These are phyloP conservation scores for Morinoia aosen DNA, from an alignment of 2,888 invertebrate species.

Conservation along the genomic window DNA sequence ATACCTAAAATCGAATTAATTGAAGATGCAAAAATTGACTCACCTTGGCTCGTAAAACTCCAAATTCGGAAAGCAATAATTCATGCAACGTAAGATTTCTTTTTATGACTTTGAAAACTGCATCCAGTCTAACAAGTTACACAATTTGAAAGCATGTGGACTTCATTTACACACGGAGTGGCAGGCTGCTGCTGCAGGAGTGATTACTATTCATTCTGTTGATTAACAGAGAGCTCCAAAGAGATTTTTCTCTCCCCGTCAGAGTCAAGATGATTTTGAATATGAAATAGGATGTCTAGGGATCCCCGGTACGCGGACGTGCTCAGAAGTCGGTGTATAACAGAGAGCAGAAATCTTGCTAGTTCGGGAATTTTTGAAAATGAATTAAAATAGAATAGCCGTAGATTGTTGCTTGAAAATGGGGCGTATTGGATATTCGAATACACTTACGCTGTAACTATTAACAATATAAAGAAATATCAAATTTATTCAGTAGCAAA, in stretches of 20 bases:
- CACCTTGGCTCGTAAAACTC: background rate
- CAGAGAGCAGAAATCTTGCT: background rate
- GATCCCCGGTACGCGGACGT: background rate
- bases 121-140: background rate
- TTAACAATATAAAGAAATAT: too few relatives aligned
- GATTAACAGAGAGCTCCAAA: background rate
- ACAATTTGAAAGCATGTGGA: background rate
- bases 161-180: background rate
- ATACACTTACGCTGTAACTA: too few relatives aligned
- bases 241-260: background rate
- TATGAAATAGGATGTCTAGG: background rate
- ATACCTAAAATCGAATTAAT: background rate
- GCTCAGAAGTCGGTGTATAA: background rate
- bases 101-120: background rate
- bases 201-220: background rate
- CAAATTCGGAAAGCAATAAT: background rate
- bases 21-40: background rate
- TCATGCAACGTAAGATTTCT: background rate
- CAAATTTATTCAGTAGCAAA: too few relatives aligned
- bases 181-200: background rate
- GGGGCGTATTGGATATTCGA: background rate
- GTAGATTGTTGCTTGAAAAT: background rate
- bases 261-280: slow-evolving; percentile 12
- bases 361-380: background rate
- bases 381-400: background rate